Evolutionary conservation across 2,113 vertebrate genomes (phyloP).

Genomic region (Syngnathus floridae): DNA sequence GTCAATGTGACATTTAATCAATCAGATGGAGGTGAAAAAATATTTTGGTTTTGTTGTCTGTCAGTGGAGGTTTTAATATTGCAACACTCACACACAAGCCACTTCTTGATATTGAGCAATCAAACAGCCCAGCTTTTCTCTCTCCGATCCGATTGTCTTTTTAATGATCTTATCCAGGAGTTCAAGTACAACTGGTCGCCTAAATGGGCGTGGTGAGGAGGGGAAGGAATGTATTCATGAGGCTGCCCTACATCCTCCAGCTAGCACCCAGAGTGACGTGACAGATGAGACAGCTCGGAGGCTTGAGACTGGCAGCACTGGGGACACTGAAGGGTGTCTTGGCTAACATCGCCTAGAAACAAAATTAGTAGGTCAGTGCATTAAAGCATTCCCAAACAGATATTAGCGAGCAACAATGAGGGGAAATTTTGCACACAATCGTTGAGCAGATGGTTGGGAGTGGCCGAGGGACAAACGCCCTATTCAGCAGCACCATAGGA

Average conservation of each 20-base stretch:
- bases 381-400: constrained; percentile 42
- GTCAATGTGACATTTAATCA: constrained; percentile 30
- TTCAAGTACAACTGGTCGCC: constrained; percentile 36
- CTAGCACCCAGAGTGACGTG: constrained; percentile 49
- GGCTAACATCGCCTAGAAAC: constrained; percentile 35
- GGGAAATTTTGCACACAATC: constrained; percentile 29
- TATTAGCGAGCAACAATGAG: constrained; percentile 56
- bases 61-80: constrained; percentile 49
- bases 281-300: constrained; percentile 54
- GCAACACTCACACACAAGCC: constrained; percentile 47
- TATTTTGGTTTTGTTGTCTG: constrained; percentile 26
- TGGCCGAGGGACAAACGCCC: constrained; percentile 29
- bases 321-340: constrained; percentile 38
- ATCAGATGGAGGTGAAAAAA: constrained; percentile 13
- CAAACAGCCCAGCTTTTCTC: constrained; percentile 43
- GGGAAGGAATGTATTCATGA: constrained; percentile 53
- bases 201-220: constrained; percentile 45
- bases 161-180: constrained; percentile 52
- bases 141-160: constrained; percentile 48
- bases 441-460: constrained; percentile 46
- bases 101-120: constrained; percentile 51
- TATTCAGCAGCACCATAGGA: constrained; percentile 55
- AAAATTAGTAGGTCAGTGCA: constrained; percentile 61
- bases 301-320: constrained; percentile 42
- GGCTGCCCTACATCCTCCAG: constrained; percentile 62